These are phyloP conservation scores for Rostratula benghalensis DNA, from an alignment of 2,113 vertebrate species.

Conservation along the genomic window DNA sequence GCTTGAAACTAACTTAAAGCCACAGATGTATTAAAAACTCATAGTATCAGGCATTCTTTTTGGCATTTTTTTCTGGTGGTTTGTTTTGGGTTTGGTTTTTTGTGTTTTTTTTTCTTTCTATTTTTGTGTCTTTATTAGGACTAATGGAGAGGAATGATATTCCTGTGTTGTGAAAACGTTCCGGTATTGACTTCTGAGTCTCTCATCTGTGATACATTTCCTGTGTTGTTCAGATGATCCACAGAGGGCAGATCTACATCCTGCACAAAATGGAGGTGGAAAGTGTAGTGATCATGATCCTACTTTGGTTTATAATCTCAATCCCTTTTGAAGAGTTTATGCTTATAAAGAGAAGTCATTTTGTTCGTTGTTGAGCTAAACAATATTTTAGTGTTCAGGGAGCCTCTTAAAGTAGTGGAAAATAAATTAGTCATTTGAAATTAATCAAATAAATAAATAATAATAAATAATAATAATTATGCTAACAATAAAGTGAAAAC, in stretches of 20 bases:
- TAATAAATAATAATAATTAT: background rate
- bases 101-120: too few species aligned
- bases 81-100: accelerated
- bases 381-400: background rate
- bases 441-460: background rate
- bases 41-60: background rate
- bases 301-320: background rate
- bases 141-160: background rate
- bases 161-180: background rate
- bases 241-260: background rate
- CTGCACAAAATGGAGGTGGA: background rate
- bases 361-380: background rate
- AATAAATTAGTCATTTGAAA: background rate
- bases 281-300: background rate
- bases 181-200: background rate
- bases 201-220: background rate
- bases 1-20: background rate
- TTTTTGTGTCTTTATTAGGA: background rate
- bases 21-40: background rate
- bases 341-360: background rate
- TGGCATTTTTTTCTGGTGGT: too few species aligned
- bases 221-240: background rate
- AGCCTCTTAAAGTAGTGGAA: background rate
- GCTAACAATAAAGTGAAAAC: background rate
- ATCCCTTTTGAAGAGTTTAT: background rate